Percentiles rank a stretch among this genome's conserved stretches.
phyloP scores from a whole-genome alignment of 2,797 vertebrate genomes.

The Manis javanica region DNA sequence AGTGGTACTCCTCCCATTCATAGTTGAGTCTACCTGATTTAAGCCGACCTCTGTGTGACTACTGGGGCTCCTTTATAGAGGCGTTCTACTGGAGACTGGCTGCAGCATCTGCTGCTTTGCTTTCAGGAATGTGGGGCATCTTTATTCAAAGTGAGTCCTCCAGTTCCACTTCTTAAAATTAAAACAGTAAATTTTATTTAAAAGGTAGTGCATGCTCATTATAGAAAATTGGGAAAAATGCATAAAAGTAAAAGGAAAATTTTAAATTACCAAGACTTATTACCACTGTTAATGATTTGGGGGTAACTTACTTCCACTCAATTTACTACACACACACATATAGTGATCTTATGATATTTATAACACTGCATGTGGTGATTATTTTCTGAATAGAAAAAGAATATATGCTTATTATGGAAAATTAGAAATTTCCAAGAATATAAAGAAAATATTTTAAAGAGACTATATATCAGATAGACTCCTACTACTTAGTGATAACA shows the following conservation, averaged over 20 bases:
- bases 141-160: background rate
- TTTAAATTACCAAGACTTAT: background rate
- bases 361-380: background rate
- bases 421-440: background rate
- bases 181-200: slow-evolving; percentile 4
- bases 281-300: background rate
- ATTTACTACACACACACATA: background rate
- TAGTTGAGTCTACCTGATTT: background rate
- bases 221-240: background rate
- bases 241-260: slow-evolving; percentile 15
- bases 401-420: background rate
- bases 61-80: background rate
- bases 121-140: background rate
- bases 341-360: background rate
- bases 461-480: background rate
- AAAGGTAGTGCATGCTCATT: background rate
- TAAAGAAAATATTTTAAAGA: background rate
- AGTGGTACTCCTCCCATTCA: background rate
- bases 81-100: background rate
- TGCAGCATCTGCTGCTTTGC: background rate
- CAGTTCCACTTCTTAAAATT: background rate
- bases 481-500: background rate
- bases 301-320: background rate
- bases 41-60: background rate
- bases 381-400: background rate